Evolutionary conservation across 1,140 invertebrate genomes (phyloP), one percentile per base, ranked within the genome.

Genomic region (Bombus cullumanus): DNA sequence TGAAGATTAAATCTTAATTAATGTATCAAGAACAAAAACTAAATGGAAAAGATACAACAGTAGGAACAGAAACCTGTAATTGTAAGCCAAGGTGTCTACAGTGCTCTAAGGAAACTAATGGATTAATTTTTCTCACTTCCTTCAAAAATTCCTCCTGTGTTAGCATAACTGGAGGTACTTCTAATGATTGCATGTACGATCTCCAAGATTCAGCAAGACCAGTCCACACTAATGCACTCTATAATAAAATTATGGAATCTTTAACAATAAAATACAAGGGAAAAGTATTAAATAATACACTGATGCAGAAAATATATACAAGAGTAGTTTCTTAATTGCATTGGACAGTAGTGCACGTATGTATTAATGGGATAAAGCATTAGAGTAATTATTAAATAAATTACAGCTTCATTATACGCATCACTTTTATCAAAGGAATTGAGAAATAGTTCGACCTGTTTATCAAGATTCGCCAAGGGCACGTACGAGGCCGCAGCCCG

Each of bases 381-480:
- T 90, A 90, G 93, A 88, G 89, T 81, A 89, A 86, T 87, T 89
- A 89, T 87, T 88, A 43, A 91, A 89, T 71, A 81, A 90, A 88
- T 86, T 79, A 88, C 86, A 90, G 57, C 88, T 84, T 90, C 86
- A 86, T 88, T 90, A 88, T 88, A 91, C 83, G 88, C 81, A 93
- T 92, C 91, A 93, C 88, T 92, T 88, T 93, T 93, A 93, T 92
- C 89, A 91, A 93, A 94, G 92, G 90, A 94, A 94, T 94, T 95
- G 94, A 95, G 88, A 94, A 94, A 94, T 94, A 92, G 93, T 93
- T 95, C 94, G 94, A 95, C 94, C 94, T 95, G 94, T 93, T 94
- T 94, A 92, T 95, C 94, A 95, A 94, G 94, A 94, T 95, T 95
- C 92, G 94, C 93, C 94, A 95, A 93, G 92, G 93, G 94, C 94